Evolutionary conservation across 2,888 invertebrate genomes (phyloP).

Genomic region (Athetis lepigone): DNA sequence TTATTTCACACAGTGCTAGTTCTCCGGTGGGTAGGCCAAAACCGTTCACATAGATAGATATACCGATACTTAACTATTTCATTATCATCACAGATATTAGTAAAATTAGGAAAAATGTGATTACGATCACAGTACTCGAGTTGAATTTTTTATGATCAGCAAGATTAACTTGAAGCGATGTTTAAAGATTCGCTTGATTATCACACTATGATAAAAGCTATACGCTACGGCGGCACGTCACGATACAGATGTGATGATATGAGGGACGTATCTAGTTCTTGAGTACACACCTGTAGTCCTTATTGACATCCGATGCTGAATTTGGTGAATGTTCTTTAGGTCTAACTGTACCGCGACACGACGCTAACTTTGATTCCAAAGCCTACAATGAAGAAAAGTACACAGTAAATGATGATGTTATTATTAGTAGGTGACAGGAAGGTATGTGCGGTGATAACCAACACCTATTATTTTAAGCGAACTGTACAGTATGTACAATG

Average conservation of each 20-base stretch:
- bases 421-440: slow-evolving; percentile 84
- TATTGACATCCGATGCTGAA: slow-evolving; percentile 87
- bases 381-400: slow-evolving; percentile 91
- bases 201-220: slow-evolving; percentile 73
- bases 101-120: slow-evolving; percentile 85
- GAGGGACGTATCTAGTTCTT: slow-evolving; percentile 82
- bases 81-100: slow-evolving; percentile 88
- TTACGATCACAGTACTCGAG: slow-evolving; percentile 78
- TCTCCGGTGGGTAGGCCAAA: slow-evolving; percentile 85
- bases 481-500: slow-evolving; percentile 44
- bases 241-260: slow-evolving; percentile 64
- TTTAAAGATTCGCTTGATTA: slow-evolving; percentile 65
- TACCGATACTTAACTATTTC: slow-evolving; percentile 79
- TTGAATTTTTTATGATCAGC: slow-evolving; percentile 72
- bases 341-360: slow-evolving; percentile 91
- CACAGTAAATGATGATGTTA: slow-evolving; percentile 87
- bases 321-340: slow-evolving; percentile 90
- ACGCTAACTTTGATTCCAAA: slow-evolving; percentile 93
- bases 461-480: slow-evolving; percentile 68
- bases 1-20: slow-evolving; percentile 65
- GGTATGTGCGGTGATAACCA: slow-evolving; percentile 70
- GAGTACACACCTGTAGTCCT: slow-evolving; percentile 91
- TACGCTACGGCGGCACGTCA: slow-evolving; percentile 63
- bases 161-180: slow-evolving; percentile 72
- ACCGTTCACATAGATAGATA: slow-evolving; percentile 73